Evolutionary conservation across 1,140 invertebrate species (phyloP), one percentile per base, ranked within the genome.

Genomic region (Pollicipes pollicipes): DNA sequence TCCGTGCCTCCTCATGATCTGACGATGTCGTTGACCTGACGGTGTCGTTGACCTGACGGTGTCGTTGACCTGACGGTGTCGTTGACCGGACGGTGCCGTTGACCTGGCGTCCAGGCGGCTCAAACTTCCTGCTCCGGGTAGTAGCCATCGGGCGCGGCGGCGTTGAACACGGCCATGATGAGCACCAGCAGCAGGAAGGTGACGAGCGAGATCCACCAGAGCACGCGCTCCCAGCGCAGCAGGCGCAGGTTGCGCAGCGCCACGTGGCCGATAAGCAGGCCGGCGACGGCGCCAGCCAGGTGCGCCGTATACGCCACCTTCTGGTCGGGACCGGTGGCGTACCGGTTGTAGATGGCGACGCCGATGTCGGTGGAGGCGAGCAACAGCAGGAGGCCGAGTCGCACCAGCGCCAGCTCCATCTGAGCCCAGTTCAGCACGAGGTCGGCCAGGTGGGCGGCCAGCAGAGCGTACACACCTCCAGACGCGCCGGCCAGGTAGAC

Each of bases 181-280:
- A 31, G 79, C 83, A 92, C 89, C 1, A 95, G 84, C 0, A 83
- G 80, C n/a, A 86, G 81, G 75, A 88, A 95, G 0, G 89, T 77
- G 8, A 87, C 81, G 13, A 95, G 84, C 32, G 89, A 88, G 67
- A 87, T 82, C 89, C 90, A 93, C 87, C 91, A 93, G 24, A 84
- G 66, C 87, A 81, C 73, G 75, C 88, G 88, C 79, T 97, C 94
- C 86, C 91, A 93, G 68, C 84, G 86, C 70, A 87, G 85, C 69
- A 91, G 87, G 77, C 90, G 86, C 1, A 97, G 83, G 82, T 98
- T 98, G 31, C 91, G 84, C 1, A 98, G 82, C 0, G 94, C 87
- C 32, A 91, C 88, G 66, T 97, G 88, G n/a, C 95, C 95, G 28
- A 98, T 88, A 2, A 97, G 84, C 1, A 98, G 82, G 27, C 93